A percentile compares a stretch with the other conserved stretches of the same genome.
Evolutionary conservation across 2,113 vertebrate species (phyloP).

Genomic region (Triplophysa siluroides): DNA sequence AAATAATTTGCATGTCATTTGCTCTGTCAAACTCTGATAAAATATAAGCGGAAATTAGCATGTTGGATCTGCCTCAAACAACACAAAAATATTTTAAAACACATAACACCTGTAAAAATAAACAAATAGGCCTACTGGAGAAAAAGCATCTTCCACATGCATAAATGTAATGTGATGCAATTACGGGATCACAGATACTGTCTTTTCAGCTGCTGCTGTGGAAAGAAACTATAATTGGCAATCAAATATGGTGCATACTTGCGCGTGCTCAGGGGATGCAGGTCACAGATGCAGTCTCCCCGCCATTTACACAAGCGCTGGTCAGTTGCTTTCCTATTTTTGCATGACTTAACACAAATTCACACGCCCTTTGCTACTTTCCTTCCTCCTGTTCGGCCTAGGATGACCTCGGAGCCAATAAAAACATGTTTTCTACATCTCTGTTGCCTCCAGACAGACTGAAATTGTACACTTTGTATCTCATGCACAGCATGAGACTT

Average conservation of each 20-base stretch:
- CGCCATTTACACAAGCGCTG: background rate
- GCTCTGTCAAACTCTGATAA: no score
- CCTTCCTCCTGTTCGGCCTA: background rate
- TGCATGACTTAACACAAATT: background rate
- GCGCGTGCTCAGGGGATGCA: background rate
- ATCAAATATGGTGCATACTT: background rate
- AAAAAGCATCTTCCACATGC: no score
- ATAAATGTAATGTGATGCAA: background rate
- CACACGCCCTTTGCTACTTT: conserved; percentile 24
- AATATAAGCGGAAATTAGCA: no score
- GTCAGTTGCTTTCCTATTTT: conserved; percentile 11
- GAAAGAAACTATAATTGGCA: background rate
- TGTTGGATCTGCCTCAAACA: no score
- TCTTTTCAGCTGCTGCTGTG: background rate
- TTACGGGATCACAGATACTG: background rate
- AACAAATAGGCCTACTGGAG: no score
- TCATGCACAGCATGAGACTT: no score
- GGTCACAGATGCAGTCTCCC: conserved; percentile 6
- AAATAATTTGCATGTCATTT: no score
- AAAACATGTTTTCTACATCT: background rate
- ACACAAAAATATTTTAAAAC: no score
- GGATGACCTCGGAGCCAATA: background rate
- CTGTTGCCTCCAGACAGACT: background rate
- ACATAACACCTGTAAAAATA: no score
- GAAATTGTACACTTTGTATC: no score